Percentiles rank a stretch among this genome's conserved stretches.
Evolutionary conservation across 35 echinoderm and acorn worm species (phyloP).

Genomic region (Nesometra sesokonis): DNA sequence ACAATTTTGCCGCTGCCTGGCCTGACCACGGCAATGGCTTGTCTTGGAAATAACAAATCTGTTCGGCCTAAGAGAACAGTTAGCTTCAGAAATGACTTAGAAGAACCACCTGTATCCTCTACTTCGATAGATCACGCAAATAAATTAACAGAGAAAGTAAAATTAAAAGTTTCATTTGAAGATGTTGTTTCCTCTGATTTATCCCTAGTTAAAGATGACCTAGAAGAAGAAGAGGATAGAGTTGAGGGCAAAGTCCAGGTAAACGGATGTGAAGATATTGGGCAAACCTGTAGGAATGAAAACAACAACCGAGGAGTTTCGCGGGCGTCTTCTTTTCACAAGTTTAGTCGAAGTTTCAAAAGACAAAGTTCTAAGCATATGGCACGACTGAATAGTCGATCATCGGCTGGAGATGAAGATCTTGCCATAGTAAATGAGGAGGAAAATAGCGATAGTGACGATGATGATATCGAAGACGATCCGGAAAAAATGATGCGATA

Average conservation of each 20-base stretch:
- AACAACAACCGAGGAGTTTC: background rate
- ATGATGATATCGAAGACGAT: background rate
- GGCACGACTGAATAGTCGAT: background rate
- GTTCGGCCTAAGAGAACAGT: background rate
- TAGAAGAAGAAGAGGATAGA: background rate
- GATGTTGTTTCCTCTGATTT: background rate
- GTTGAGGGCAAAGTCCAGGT: background rate
- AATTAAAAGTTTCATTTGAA: background rate
- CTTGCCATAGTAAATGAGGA: background rate
- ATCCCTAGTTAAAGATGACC: background rate
- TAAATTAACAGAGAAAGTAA: background rate
- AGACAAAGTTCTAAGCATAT: background rate
- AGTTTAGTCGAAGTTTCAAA: background rate
- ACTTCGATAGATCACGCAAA: background rate
- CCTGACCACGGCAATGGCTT: background rate
- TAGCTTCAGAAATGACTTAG: background rate
- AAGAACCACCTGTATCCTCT: background rate
- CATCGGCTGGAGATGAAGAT: background rate
- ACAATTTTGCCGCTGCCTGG: background rate
- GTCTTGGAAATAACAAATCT: background rate
- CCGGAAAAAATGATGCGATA: constrained; percentile 38
- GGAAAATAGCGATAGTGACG: background rate
- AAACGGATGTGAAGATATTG: background rate
- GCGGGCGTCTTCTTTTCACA: background rate
- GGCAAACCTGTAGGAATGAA: background rate